Evolutionary conservation across 2,888 invertebrate species (phyloP), one percentile per base, ranked within the genome.

Genomic region (Operophtera brumata): DNA sequence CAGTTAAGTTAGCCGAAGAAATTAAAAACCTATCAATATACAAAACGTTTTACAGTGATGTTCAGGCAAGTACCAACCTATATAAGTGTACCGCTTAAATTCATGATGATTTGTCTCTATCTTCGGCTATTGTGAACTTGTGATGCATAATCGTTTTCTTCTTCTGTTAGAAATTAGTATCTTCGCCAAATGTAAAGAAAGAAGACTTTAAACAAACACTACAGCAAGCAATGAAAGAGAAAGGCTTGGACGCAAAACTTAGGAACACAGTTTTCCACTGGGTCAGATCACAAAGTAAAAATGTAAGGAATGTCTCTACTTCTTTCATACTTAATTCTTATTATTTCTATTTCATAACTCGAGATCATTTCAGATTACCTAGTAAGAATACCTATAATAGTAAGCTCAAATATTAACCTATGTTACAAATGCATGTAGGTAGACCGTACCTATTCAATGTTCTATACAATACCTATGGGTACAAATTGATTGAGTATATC

Each of bases 221-320:
- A 57, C 91, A 95, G 64, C 93, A 93, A 65, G 94, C 95, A 25
- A 93, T 97, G 84, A 94, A 93, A 80, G 92, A 92, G 58, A 94
- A 93, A 58, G 96, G 96, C 4, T 87, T 96, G 68, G 96, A 97
- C 75, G 95, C 94, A 4, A 94, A 96, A 78, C 91, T 97, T 55
- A 92, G 95, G 65, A 97, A 97, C 73, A 94, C 95, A 55, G 94
- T 97, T 44, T 96, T 93, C 82, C 95, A 96, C 80, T 95, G 94
- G 94, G 92, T 94, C 61, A 93, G 95, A 55, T 82, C 86, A 47
- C 90, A 90, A 56, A 84, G 72, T 64, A 90, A 90, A 65, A 86
- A 77, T 62, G 90, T 89, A 72, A 81, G 36, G 11, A 34, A 67
- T 12, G 30, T 30, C 9, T 45, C 13, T 3, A 3, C 4, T 20